Conservation (phyloP, 2,113 vertebrate species). For the Scolopax mira region DNA sequence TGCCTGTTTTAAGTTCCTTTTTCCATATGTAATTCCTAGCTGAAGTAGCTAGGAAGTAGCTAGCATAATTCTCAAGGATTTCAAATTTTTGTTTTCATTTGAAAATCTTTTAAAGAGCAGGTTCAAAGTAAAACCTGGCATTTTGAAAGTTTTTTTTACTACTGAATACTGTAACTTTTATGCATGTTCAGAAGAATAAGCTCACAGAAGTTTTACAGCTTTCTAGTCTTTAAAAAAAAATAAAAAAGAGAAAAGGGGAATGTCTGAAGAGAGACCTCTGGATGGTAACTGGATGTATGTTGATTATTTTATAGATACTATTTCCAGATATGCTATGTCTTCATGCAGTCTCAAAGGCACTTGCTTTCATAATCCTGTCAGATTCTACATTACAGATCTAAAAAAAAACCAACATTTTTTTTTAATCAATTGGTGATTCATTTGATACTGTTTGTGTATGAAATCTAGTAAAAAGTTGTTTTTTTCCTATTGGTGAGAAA, state of each 20-base stretch:
- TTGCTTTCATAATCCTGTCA: neutral
- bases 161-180: neutral
- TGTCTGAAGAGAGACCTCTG: no score
- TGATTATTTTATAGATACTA: neutral
- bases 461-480: neutral
- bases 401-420: neutral
- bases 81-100: neutral
- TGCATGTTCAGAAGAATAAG: neutral
- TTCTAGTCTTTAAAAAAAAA: neutral
- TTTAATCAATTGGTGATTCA: neutral
- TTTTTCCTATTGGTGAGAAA: neutral
- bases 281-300: neutral
- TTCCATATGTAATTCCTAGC: neutral
- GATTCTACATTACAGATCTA: neutral
- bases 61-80: neutral
- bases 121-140: neutral
- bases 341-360: neutral
- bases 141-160: neutral
- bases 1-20: neutral
- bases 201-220: neutral
- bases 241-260: no score
- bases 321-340: neutral
- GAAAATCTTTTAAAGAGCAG: neutral
- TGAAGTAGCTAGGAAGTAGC: no score
- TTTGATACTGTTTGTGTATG: neutral